These are phyloP conservation scores for Diloba caeruleocephala DNA, from an alignment of 2,888 invertebrate species.

Conservation along the genomic window DNA sequence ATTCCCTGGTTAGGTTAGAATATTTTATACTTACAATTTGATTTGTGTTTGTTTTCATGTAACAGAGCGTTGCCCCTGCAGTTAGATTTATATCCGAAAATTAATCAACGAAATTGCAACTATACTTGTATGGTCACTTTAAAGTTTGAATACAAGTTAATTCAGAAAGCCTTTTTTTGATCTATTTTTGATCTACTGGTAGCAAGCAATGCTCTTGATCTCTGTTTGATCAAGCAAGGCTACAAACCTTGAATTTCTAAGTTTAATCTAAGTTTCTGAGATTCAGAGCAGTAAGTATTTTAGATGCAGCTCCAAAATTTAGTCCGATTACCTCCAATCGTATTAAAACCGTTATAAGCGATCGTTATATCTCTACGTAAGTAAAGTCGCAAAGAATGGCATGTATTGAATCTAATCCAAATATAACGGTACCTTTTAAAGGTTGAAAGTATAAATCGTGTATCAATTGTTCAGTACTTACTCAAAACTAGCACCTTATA, in stretches of 20 bases:
- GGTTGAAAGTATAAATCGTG: slow-evolving; percentile 8
- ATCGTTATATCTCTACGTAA: no score
- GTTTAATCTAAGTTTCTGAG: no score
- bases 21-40: slow-evolving; percentile 45
- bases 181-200: no score
- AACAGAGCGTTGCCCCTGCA: slow-evolving; percentile 37
- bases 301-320: no score
- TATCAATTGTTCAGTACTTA: not conserved
- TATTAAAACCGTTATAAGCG: no score
- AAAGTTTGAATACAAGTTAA: slow-evolving; percentile 10
- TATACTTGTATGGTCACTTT: slow-evolving; percentile 13
- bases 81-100: slow-evolving; percentile 43
- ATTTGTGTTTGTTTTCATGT: slow-evolving; percentile 51
- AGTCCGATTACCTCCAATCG: no score
- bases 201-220: no score
- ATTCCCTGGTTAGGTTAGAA: slow-evolving; percentile 31
- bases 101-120: slow-evolving; percentile 45
- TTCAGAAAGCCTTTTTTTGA: slow-evolving; percentile 1
- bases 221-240: no score
- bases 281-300: no score
- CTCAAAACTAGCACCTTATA: slow-evolving; percentile 21
- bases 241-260: no score
- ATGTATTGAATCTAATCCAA: not conserved
- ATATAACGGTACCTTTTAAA: slow-evolving; percentile 16
- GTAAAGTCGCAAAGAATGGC: no score